Conservation (phyloP, 2,888 invertebrate genomes). For the Trypoxylon attenuatum region DNA sequence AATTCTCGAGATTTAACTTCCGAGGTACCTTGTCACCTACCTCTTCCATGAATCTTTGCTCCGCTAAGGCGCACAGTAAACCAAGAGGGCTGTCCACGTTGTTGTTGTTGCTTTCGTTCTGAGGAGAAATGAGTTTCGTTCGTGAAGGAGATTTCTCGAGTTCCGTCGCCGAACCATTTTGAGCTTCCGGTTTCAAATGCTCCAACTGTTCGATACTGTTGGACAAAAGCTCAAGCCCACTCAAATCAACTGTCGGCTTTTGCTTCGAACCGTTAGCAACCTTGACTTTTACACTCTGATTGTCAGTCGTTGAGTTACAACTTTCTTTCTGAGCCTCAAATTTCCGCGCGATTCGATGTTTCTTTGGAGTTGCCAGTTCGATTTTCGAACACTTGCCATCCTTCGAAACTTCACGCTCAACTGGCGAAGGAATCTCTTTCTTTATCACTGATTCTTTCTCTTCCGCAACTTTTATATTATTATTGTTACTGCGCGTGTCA, state of each 20-base stretch:
- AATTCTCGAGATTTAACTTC: slow-evolving; percentile 53
- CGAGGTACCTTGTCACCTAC: slow-evolving; percentile 75
- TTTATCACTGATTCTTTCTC: slow-evolving; percentile 20
- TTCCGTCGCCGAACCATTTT: slow-evolving; percentile 60
- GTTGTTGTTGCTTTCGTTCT: slow-evolving; percentile 75
- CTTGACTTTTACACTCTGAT: slow-evolving; percentile 42
- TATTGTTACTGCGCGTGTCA: slow-evolving; percentile 45
- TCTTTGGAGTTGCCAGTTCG: slow-evolving; percentile 9
- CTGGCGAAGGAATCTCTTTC: slow-evolving; percentile 21
- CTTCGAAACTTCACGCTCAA: slow-evolving; percentile 1
- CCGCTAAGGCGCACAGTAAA: slow-evolving; percentile 88
- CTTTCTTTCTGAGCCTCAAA: slow-evolving; percentile 18
- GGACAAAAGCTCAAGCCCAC: slow-evolving; percentile 87
- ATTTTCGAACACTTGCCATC: slow-evolving; percentile 6
- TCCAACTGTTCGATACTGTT: slow-evolving; percentile 90
- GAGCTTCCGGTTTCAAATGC: slow-evolving; percentile 73
- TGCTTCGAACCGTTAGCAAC: slow-evolving; percentile 30
- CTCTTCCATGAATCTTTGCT: slow-evolving; percentile 88
- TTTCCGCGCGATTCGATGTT: slow-evolving; percentile 6
- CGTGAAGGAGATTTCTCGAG: slow-evolving; percentile 74
- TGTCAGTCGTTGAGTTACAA: neutral
- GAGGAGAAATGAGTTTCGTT: slow-evolving; percentile 62
- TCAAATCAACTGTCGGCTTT: slow-evolving; percentile 79
- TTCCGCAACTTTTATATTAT: slow-evolving; percentile 26
- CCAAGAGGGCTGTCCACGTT: slow-evolving; percentile 77